A percentile compares a stretch with the other conserved stretches of the same genome.
Evolutionary conservation across 2,113 vertebrate genomes (phyloP).

Genomic region (Thomomys bottae): DNA sequence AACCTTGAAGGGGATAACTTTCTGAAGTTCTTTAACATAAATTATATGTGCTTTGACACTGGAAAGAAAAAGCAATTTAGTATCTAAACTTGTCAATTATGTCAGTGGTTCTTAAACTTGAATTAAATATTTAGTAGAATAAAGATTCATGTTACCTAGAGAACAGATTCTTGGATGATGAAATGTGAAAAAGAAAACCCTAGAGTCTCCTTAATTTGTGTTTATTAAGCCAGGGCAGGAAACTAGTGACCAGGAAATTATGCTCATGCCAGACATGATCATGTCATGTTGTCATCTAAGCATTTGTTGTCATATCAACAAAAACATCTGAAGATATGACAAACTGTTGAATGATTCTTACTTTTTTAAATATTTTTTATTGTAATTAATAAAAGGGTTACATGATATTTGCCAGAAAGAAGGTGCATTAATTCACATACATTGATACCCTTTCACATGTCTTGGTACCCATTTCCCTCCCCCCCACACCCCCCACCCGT

Average conservation of each 20-base stretch:
- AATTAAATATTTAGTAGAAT: conserved; percentile 9
- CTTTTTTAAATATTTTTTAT: too few species aligned
- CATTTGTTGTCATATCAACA: not conserved
- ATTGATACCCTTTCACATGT: too few species aligned
- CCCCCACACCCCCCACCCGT: too few species aligned
- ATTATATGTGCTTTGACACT: not conserved
- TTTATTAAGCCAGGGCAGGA: not conserved
- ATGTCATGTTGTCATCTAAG: too few species aligned
- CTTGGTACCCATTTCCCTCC: too few species aligned
- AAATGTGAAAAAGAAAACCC: conserved; percentile 33
- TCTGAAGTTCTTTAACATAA: not conserved
- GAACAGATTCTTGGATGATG: conserved; percentile 25
- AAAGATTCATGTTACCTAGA: not conserved
- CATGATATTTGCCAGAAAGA: too few species aligned
- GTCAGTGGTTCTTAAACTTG: conserved; percentile 39
- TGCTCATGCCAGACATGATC: not conserved
- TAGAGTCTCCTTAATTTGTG: conserved; percentile 18
- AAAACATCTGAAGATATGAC: conserved; percentile 21
- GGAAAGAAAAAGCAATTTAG: conserved; percentile 5
- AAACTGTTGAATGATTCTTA: conserved; percentile 2
- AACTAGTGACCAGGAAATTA: conserved; percentile 22
- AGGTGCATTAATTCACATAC: too few species aligned
- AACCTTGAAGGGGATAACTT: not conserved
- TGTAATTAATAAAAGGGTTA: too few species aligned
- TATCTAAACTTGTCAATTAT: conserved; percentile 6